Evolutionary conservation across 1,140 invertebrate species (phyloP), one percentile per base, ranked within the genome.

Genomic region (Chelonus insularis): DNA sequence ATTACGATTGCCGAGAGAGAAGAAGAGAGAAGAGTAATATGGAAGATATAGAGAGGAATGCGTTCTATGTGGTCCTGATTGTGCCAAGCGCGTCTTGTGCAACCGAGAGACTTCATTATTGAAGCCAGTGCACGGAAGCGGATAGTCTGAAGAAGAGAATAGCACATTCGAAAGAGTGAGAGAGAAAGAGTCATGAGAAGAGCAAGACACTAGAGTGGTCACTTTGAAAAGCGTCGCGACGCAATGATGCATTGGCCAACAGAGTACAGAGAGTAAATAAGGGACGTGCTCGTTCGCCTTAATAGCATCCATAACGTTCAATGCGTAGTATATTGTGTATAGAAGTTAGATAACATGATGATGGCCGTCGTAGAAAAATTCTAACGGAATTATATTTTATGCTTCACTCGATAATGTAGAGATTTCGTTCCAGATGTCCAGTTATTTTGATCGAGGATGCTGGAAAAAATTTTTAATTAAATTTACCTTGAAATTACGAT

Each of bases 51-150:
- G 11, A 34, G 12, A 34, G 48, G 14, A 51, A 55, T 55, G 52
- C 52, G 34, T 55, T 39, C 21, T 29, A 55, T 11, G 20, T 37
- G 34, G 36, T 29, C 52, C 52, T 20, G 52, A 55, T 39, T 37
- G 34, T 36, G 8, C 25, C 16, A 54, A 47, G 47, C 65, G 62
- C 66, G 60, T 63, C 62, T 63, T 55, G 62, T 50, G 57, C 55
- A 68, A 58, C 61, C 34, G 51, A 60, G 56, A 55, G 50, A 52
- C 64, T 66, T 61, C 63, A 64, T 68, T 66, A 68, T 64, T 62
- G 60, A 60, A 52, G 61, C 36, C 48, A 39, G 57, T 48, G 16
- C 64, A 64, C 56, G 58, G 52, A 62, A 64, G 63, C 57, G 64
- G 63, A 36, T 34, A 37, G 11, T 58, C 29, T 32, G 45, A 60